These are phyloP conservation scores for Danaus melanippus DNA, from an alignment of 1,140 invertebrate genomes.

Conservation along the genomic window DNA sequence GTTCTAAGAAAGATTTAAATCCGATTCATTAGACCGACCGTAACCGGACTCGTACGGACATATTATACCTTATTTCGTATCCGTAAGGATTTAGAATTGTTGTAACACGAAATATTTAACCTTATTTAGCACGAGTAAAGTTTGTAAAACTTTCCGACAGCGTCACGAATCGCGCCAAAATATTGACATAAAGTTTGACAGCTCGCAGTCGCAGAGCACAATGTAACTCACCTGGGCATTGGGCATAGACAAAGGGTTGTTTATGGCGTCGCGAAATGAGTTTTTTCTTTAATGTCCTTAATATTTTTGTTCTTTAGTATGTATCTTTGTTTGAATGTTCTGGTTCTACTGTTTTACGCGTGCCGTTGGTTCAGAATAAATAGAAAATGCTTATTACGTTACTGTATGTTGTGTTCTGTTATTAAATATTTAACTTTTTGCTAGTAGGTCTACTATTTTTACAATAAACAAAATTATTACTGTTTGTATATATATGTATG, in stretches of 20 bases:
- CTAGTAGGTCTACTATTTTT: too few species aligned
- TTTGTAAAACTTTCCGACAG: constrained; percentile 28
- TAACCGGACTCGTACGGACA: constrained; percentile 10
- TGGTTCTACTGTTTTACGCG: constrained; percentile 36
- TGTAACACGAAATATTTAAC: background rate
- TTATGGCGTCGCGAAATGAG: constrained; percentile 48
- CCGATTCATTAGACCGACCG: constrained; percentile 37
- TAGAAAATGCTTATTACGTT: too few species aligned
- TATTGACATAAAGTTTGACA: constrained; percentile 63
- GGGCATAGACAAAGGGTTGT: constrained; percentile 47
- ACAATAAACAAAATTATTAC: too few species aligned
- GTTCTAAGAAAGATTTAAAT: constrained; percentile 35
- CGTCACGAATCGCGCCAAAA: constrained; percentile 63
- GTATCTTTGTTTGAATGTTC: constrained; percentile 24
- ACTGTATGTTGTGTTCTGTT: too few species aligned
- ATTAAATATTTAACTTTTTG: too few species aligned
- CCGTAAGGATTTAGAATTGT: constrained; percentile 4
- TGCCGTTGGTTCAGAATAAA: constrained; percentile 11
- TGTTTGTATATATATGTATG: too few species aligned
- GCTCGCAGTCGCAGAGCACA: constrained; percentile 34
- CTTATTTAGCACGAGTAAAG: constrained; percentile 13
- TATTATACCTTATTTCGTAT: constrained; percentile 2
- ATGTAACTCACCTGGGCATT: constrained; percentile 35
- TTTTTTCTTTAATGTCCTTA: constrained; percentile 23
- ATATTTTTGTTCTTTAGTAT: constrained; percentile 30